These are phyloP conservation scores for Hystrix cristata DNA, from an alignment of 2,113 vertebrate species.

Conservation along the genomic window DNA sequence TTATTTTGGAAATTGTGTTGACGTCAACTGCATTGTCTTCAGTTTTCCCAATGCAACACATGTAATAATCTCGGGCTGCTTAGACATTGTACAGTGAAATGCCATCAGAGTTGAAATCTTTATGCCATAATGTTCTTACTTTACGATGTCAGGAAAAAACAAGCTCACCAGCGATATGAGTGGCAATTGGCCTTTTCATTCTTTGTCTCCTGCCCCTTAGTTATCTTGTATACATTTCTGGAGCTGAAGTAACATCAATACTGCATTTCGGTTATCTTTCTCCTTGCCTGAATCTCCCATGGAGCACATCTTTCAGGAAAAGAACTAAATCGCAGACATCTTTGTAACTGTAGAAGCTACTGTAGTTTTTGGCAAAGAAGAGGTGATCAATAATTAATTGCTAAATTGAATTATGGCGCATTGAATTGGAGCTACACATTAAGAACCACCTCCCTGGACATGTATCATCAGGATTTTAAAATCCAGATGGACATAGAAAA, in stretches of 20 bases:
- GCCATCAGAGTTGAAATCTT: background rate
- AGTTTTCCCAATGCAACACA: background rate
- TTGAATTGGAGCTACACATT: background rate
- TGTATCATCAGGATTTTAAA: background rate
- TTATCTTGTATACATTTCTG: background rate
- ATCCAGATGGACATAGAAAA: background rate
- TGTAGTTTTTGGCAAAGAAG: constrained; percentile 15
- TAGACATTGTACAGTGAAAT: background rate
- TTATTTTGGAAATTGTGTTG: background rate
- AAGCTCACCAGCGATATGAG: background rate
- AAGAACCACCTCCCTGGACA: background rate
- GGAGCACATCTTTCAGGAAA: background rate
- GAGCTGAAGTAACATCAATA: background rate
- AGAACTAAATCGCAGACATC: background rate
- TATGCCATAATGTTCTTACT: background rate
- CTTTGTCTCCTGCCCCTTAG: background rate
- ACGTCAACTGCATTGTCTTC: background rate
- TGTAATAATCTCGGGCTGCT: background rate
- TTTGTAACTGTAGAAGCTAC: background rate
- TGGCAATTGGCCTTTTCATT: background rate
- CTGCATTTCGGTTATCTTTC: background rate
- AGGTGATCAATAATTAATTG: constrained; percentile 49
- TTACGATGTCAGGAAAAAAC: background rate
- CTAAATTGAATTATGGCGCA: background rate
- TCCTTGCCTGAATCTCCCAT: background rate